Conservation (phyloP, 2,888 invertebrate genomes). For the Mythimna pallens region DNA sequence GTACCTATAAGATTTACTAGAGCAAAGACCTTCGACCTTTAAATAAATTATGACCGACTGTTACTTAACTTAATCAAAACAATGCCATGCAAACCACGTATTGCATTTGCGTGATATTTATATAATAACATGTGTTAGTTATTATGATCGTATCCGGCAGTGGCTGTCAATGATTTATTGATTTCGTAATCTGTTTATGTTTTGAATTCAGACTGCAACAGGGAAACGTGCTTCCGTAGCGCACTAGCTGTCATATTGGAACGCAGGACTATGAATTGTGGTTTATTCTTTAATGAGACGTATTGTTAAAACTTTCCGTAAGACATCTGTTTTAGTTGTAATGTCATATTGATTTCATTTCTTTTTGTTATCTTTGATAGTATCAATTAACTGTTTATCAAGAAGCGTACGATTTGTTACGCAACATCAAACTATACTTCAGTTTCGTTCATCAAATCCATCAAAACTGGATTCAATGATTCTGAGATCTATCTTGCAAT, state of each 20-base stretch:
- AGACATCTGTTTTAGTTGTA: background rate
- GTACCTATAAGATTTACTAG: constrained; percentile 27
- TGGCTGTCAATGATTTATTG: constrained; percentile 69
- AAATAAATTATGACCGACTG: constrained; percentile 33
- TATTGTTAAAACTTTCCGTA: background rate
- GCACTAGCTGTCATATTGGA: constrained; percentile 33
- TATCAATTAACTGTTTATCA: background rate
- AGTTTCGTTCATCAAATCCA: constrained; percentile 4
- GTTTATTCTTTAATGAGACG: constrained; percentile 29
- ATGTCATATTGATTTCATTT: background rate
- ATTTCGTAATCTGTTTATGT: constrained; percentile 66
- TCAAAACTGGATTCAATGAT: constrained; percentile 1
- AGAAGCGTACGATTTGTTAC: background rate
- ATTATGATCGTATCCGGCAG: constrained; percentile 70
- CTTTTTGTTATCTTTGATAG: background rate
- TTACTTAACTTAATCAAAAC: constrained; percentile 50
- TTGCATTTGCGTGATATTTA: constrained; percentile 60
- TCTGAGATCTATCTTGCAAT: constrained; percentile 30
- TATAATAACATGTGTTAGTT: constrained; percentile 61
- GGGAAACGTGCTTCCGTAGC: constrained; percentile 58
- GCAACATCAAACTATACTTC: background rate
- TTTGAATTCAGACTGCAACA: constrained; percentile 60
- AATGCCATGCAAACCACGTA: constrained; percentile 51
- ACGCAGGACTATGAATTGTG: constrained; percentile 13
- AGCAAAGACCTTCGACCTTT: constrained; percentile 31